Percentiles rank a stretch among this genome's conserved stretches.
Evolutionary conservation across 2,113 vertebrate species (phyloP).

Genomic region (Phrynocephalus versicolor): DNA sequence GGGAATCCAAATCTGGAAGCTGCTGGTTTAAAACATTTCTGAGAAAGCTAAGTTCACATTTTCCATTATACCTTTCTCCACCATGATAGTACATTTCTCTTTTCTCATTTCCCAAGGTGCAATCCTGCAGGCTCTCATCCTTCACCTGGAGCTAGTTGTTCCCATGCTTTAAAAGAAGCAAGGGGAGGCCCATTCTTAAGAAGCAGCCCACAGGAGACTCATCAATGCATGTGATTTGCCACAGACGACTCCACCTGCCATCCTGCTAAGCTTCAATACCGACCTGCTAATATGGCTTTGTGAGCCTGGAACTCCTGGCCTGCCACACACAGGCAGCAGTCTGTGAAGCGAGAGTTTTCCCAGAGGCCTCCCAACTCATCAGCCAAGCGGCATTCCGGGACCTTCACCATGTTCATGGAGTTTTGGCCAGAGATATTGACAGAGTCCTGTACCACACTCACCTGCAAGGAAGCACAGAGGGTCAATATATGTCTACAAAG

Average conservation of each 20-base stretch:
- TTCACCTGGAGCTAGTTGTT: background rate
- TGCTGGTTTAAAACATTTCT: no score
- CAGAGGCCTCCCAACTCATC: conserved; percentile 95
- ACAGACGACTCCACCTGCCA: background rate
- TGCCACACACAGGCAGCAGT: conserved; percentile 94
- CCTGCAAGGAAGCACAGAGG: conserved; percentile 73
- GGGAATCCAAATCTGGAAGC: no score
- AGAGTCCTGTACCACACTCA: conserved; percentile 97
- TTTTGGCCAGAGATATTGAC: conserved; percentile 98
- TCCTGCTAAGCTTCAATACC: conserved; percentile 38
- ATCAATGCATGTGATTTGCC: conserved; percentile 26
- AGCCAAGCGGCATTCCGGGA: conserved; percentile 93
- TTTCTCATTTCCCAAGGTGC: background rate
- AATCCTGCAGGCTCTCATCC: background rate
- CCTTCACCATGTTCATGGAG: conserved; percentile 95
- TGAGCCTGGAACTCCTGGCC: conserved; percentile 92
- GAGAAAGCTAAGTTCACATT: no score
- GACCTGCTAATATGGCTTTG: conserved; percentile 92
- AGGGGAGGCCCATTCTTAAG: no score
- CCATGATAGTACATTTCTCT: no score
- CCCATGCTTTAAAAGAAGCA: background rate
- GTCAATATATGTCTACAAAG: background rate
- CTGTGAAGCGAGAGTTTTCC: conserved; percentile 96
- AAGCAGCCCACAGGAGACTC: conserved; percentile 32
- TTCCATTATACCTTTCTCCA: no score